These are phyloP conservation scores for Protula sp. DNA, from an alignment of 2,888 invertebrate genomes.

Conservation along the genomic window DNA sequence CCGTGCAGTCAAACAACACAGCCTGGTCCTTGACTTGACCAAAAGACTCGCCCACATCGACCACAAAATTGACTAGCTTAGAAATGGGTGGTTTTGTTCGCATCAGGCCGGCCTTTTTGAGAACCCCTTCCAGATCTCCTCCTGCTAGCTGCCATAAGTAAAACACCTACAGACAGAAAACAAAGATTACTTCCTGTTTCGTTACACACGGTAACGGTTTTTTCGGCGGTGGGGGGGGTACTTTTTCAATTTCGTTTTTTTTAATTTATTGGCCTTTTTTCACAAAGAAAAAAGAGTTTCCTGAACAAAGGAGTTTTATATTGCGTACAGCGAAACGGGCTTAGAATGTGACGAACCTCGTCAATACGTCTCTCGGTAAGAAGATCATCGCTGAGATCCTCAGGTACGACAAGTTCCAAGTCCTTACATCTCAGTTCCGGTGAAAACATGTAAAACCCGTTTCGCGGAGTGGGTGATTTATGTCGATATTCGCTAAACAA, in stretches of 20 bases:
- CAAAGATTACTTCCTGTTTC: neutral
- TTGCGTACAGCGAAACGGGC: too few species aligned
- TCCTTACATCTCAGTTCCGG: constrained; percentile 35
- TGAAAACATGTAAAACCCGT: constrained; percentile 38
- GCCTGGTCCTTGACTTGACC: constrained; percentile 74
- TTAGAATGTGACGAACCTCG: too few species aligned
- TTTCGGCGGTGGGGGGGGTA: too few species aligned
- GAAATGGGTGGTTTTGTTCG: constrained; percentile 67
- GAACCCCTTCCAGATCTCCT: constrained; percentile 83
- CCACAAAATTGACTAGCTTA: constrained; percentile 61
- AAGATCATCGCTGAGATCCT: too few species aligned
- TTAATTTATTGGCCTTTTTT: too few species aligned
- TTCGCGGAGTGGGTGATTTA: too few species aligned
- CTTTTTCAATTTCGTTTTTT: too few species aligned
- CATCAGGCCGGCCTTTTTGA: constrained; percentile 85
- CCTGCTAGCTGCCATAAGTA: constrained; percentile 95
- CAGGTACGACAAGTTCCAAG: too few species aligned
- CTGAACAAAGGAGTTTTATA: too few species aligned
- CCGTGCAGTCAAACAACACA: constrained; percentile 67
- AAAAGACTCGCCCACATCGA: constrained; percentile 75
- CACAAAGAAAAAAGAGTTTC: too few species aligned
- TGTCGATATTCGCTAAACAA: neutral
- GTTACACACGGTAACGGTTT: too few species aligned
- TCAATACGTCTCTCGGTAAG: too few species aligned
- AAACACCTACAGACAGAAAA: constrained; percentile 11